Base-by-base conservation (phyloP, 2,113 vertebrate species). In the Caranx melampygus region DNA sequence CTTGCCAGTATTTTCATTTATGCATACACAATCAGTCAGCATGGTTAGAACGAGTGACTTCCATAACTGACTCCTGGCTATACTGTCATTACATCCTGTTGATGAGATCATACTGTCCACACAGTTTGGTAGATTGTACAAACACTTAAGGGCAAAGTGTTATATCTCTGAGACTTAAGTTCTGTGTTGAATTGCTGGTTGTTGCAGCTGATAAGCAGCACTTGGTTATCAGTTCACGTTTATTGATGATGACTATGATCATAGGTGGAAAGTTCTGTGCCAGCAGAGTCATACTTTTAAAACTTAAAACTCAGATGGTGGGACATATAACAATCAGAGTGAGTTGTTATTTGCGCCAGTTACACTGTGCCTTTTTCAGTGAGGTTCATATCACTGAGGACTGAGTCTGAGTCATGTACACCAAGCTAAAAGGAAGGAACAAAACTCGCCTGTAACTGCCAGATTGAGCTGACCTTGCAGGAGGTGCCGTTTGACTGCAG, bases 201-300 rank as follows among this genome's bases (percentile, higher is more conserved):
- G 83, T 91, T 91, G 82, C 83, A 94, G 93, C 90, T 91, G 85
- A 88, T 92, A 89, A 91, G 92, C 92, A 93, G 91, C 93, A 93
- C 90, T 92, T 90, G 59, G 74, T 89, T 87, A 81, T 90, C 75
- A 90, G 71, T 90, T 91, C 83, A 86, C 79, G 79, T 84, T 78
- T 68, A 72, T 51, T 75, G 78, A 82, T 84, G 78, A 34, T 42
- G 45, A 20, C 44, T 74, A 76, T 84, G 45, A 79, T 62, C 68
- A 72, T 40, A 74, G 44, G 47, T 89, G 83, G 69, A 88, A 83
- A 73, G 49, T 90, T 84, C 84, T 91, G 85, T 88, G 68, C 78
- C 83, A 87, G 87, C 89, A 90, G 80, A 91, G 68, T 78, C 61
- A 59, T 72, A 31, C 84, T 84, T 80, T 68, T 44, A 33, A 62